Evolutionary conservation across 2,888 invertebrate genomes (phyloP).

Genomic region (Teinopalpus imperialis): DNA sequence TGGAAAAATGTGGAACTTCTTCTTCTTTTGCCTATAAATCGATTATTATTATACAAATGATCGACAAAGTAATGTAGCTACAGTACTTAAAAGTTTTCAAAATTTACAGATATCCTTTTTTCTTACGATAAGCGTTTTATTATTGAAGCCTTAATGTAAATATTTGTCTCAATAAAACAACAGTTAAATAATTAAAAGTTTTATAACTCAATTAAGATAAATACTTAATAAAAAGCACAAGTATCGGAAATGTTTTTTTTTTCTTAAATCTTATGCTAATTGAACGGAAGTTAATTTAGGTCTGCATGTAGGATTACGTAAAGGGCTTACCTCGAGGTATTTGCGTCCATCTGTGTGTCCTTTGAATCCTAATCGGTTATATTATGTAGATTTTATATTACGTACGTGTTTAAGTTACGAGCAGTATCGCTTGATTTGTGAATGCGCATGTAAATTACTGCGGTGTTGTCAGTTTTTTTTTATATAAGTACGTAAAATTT

Average conservation of each 20-base stretch:
- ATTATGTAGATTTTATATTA: conserved; percentile 50
- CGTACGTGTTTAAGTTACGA: conserved; percentile 35
- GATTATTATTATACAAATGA: not conserved
- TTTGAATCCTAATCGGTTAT: conserved; percentile 41
- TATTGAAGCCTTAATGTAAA: not conserved
- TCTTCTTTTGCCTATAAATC: not conserved
- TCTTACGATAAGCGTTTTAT: not conserved
- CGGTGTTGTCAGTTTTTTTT: conserved; percentile 1
- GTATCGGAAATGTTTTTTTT: conserved; percentile 10
- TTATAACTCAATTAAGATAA: conserved; percentile 4
- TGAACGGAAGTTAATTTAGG: conserved; percentile 21
- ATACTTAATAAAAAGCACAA: not conserved
- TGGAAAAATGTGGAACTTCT: not conserved
- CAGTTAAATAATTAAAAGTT: conserved; percentile 3
- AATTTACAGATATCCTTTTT: not conserved
- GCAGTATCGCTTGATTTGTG: conserved; percentile 7
- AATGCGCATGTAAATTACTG: conserved; percentile 8
- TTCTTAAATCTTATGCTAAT: conserved; percentile 2
- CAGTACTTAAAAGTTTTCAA: not conserved
- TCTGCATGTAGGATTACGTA: conserved; percentile 21
- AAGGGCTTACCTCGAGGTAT: conserved; percentile 31
- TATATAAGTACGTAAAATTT: too few relatives aligned
- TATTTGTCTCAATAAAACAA: conserved; percentile 6
- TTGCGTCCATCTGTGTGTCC: conserved; percentile 29
- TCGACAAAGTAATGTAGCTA: not conserved